Base-by-base conservation (phyloP, 2,797 vertebrate species). In the Manis pentadactyla region DNA sequence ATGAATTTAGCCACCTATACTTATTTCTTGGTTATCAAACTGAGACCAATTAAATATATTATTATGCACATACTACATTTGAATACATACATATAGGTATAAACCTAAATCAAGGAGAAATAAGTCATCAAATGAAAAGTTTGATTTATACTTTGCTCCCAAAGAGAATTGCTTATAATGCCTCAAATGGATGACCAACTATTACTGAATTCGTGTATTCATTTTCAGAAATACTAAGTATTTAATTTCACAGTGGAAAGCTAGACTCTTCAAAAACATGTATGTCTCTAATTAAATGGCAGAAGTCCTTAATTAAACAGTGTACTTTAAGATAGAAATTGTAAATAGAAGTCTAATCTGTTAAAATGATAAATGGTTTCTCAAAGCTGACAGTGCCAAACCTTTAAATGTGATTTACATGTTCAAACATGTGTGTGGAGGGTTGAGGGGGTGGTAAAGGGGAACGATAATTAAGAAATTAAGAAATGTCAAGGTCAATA, bases 61-160 rank as follows among this genome's bases (percentile, higher is more conserved):
- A 92, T 79, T 78, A 75, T 86, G 87, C 86, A 92, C 39, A 55
- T 49, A 74, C n/a, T 82, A 21, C 29, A 83, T 34, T 34, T 84
- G 18, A 87, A 92, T 95, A 90, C 29, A 87, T 29, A 95, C 2
- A 66, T 15, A 81, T 2, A 64, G 12, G 18, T 87, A 49, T 77
- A 77, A 93, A 90, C 73, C 6, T 85, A 23, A 95, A 92, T 87
- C n/a, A 87, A 90, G 11, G 12, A 92, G 12, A 94, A 96, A 89
- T 37, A 93, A 89, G 78, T 75, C 46, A 55, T 69, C 46, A 94
- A 92, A 91, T 49, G 5, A 91, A 57, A 87, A 81, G 37, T 82
- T 59, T 84, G 15, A 34, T 88, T 93, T 95, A 59, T 64, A 88
- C 23, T 90, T 68, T 79, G 57, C 13, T 96, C n/a, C 37, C n/a